Evolutionary conservation across 1,140 invertebrate species (phyloP).

Genomic region (Camponotus vicinus): DNA sequence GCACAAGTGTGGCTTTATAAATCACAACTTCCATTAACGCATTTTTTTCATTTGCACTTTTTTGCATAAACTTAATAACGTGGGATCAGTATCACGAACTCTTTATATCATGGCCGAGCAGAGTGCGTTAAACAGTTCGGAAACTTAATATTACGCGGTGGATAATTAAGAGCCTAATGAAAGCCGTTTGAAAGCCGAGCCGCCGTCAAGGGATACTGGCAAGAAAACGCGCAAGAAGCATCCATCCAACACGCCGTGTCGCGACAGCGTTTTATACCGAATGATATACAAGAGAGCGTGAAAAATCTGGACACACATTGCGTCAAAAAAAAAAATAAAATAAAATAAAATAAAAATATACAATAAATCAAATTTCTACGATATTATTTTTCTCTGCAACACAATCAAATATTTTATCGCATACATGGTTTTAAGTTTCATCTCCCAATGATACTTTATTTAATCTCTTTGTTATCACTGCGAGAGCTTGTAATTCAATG

Average conservation of each 20-base stretch:
- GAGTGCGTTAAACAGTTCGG: slow-evolving; percentile 34
- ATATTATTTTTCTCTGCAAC: not conserved
- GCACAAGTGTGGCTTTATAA: slow-evolving; percentile 22
- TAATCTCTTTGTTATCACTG: slow-evolving; percentile 4
- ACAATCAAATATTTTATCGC: not conserved
- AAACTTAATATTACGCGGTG: slow-evolving; percentile 52
- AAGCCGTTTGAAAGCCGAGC: slow-evolving; percentile 25
- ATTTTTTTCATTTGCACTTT: slow-evolving; percentile 25
- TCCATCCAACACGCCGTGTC: not conserved
- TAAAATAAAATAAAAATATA: no score
- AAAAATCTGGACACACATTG: not conserved
- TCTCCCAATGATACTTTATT: slow-evolving; percentile 3
- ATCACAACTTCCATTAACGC: slow-evolving; percentile 30
- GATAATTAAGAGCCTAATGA: slow-evolving; percentile 56
- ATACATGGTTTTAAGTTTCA: not conserved
- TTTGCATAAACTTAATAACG: not conserved
- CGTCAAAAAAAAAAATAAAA: not conserved
- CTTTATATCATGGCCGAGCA: slow-evolving; percentile 25
- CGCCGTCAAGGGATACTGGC: not conserved
- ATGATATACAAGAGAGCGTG: not conserved
- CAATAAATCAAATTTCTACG: no score
- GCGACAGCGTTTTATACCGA: not conserved
- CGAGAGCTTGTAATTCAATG: not conserved
- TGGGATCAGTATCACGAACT: slow-evolving; percentile 8
- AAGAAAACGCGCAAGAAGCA: slow-evolving; percentile 18